Base-by-base conservation (phyloP, 2,113 vertebrate genomes). In the Triplophysa dalaica region DNA sequence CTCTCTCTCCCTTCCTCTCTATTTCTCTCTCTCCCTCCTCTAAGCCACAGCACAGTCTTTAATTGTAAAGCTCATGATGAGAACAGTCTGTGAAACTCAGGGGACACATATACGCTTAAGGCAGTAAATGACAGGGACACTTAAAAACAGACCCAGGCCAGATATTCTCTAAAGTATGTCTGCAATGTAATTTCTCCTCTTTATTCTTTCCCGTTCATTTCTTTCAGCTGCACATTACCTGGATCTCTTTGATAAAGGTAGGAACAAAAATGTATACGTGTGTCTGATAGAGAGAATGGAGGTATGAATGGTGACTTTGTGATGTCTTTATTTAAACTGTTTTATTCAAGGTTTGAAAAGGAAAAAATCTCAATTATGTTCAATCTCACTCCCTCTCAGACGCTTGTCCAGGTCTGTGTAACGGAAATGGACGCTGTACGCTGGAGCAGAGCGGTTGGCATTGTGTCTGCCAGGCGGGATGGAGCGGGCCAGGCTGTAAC, bases 371-470 rank as follows among this genome's bases (percentile, higher is more conserved):
- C 26, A 19, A 56, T 41, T 8, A 21, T 78, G 22, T 73, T 9
- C 7, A 21, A 21, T 80, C 10, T 78, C 87, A 38, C 29, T 70
- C 85, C 78, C 80, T 60, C 89, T 86, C 75, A 99, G 97, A 98
- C 81, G 97, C 96, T 33, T 99, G 97, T 84, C 98, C 98, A 0
- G 97, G 98, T 50, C 93, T 99, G 80, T 99, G 98, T 87, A 98
- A 96, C 43, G 97, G 97, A 82, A 97, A 99, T 67, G 98, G 98
- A 16, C 94, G 97, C 83, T 99, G 98, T 86, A 98, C 96, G 70
- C 94, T 99, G 83, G 97, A 98, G 90, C 98, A 99, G 92, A 98
- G 96, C 58, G 98, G 97, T 63, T 99, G 98, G 97, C 95, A 96
- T 84, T 99, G 98, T 85, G 93, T 98, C 77, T 99, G 98, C 90